These are phyloP conservation scores for Thalassophryne amazonica DNA, from an alignment of 2,797 vertebrate genomes.

Conservation along the genomic window DNA sequence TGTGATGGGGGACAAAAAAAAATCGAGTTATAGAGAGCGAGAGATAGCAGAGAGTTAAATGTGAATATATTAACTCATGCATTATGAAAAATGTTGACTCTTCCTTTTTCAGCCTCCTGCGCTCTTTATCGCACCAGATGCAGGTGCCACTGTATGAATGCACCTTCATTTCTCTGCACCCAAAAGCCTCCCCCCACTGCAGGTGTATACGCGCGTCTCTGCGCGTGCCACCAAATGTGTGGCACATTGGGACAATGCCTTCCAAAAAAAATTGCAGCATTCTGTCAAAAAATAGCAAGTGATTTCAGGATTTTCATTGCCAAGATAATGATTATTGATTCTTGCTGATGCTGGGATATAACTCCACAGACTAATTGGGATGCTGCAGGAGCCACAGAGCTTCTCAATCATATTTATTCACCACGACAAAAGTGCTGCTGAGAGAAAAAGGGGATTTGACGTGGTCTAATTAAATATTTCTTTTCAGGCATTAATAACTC, in stretches of 20 bases:
- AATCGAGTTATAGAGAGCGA: slow-evolving; percentile 3
- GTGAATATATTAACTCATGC: slow-evolving; percentile 10
- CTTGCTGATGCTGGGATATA: slow-evolving; percentile 56
- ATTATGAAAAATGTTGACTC: slow-evolving; percentile 5
- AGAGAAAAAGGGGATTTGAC: neutral
- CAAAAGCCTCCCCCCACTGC: too few species aligned
- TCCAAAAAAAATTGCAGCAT: slow-evolving; percentile 20
- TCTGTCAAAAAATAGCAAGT: neutral
- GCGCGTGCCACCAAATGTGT: slow-evolving; percentile 4
- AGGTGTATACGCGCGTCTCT: slow-evolving; percentile 5
- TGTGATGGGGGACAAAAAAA: slow-evolving; percentile 11
- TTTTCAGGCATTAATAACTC: neutral
- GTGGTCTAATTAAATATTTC: neutral
- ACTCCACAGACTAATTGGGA: slow-evolving; percentile 59
- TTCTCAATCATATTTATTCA: slow-evolving; percentile 43
- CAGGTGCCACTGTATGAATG: slow-evolving; percentile 39
- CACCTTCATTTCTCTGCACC: slow-evolving; percentile 29
- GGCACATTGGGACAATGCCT: too few species aligned
- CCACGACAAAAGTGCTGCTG: slow-evolving; percentile 2
- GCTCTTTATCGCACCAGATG: slow-evolving; percentile 44
- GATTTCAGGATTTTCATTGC: slow-evolving; percentile 11
- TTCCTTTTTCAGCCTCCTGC: slow-evolving; percentile 12
- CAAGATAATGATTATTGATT: slow-evolving; percentile 62
- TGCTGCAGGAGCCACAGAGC: slow-evolving; percentile 37
- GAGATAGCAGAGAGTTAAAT: neutral